These are phyloP conservation scores for Aspidapion aeneum DNA, from an alignment of 2,888 invertebrate species.

Conservation along the genomic window DNA sequence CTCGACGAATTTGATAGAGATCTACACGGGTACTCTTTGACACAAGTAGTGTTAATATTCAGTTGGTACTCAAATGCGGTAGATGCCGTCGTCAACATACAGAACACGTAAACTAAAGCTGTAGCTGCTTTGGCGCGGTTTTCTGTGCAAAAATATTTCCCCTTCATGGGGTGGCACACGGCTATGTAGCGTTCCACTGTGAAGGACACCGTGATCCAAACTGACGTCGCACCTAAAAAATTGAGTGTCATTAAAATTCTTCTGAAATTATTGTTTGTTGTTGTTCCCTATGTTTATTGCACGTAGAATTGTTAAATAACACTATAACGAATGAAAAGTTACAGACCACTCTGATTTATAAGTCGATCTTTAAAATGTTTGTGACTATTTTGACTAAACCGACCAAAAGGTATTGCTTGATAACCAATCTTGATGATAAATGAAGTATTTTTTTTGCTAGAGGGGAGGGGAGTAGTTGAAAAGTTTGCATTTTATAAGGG, in stretches of 20 bases:
- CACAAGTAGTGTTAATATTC: conserved; percentile 37
- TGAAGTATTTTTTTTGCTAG: too few species aligned
- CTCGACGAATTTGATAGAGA: conserved; percentile 6
- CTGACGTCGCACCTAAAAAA: conserved; percentile 60
- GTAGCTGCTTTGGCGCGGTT: conserved; percentile 65
- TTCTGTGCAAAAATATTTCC: conserved; percentile 67
- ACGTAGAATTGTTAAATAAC: too few species aligned
- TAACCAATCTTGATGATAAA: too few species aligned
- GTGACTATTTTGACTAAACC: too few species aligned
- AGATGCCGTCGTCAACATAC: conserved; percentile 58
- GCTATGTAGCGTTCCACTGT: conserved; percentile 74
- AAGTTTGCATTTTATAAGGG: too few species aligned
- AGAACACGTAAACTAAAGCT: conserved; percentile 54
- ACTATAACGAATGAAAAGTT: too few species aligned
- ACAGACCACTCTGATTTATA: too few species aligned
- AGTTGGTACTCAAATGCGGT: conserved; percentile 65
- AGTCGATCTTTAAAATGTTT: too few species aligned
- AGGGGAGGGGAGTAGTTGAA: too few species aligned
- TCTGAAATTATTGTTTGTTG: neutral
- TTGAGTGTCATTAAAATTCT: too few species aligned
- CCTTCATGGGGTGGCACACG: conserved; percentile 69
- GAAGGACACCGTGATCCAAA: conserved; percentile 73
- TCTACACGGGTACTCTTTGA: conserved; percentile 23
- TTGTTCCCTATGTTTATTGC: neutral
- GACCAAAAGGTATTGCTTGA: too few species aligned